Conservation (phyloP, 2,888 invertebrate species). For the Taphrorychus bicolor region DNA sequence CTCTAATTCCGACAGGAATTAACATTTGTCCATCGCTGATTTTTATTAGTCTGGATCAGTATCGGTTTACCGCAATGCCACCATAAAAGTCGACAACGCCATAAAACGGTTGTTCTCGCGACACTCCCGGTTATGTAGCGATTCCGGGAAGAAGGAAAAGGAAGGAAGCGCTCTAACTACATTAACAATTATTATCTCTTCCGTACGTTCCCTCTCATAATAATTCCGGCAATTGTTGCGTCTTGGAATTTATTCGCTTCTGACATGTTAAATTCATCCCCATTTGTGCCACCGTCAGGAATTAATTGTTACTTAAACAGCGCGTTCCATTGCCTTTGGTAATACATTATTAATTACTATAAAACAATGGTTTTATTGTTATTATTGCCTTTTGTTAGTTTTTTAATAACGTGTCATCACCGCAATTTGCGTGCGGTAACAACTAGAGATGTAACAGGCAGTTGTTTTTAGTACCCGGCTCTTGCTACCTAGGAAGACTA, state of each 20-base stretch:
- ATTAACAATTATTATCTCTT: constrained; percentile 41
- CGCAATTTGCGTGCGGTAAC: too few relatives aligned
- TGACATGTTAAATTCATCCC: constrained; percentile 8
- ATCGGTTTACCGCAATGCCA: constrained; percentile 35
- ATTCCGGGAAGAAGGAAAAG: constrained; percentile 35
- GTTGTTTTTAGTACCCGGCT: too few relatives aligned
- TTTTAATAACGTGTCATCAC: too few relatives aligned
- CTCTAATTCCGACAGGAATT: constrained; percentile 27
- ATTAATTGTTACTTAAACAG: neutral
- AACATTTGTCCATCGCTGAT: constrained; percentile 34
- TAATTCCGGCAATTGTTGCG: constrained; percentile 38
- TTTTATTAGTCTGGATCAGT: constrained; percentile 38
- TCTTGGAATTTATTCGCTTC: constrained; percentile 32
- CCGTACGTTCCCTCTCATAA: constrained; percentile 36
- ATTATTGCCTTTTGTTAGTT: too few relatives aligned
- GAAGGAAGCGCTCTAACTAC: constrained; percentile 37
- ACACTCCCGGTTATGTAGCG: constrained; percentile 37
- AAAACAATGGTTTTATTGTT: too few relatives aligned
- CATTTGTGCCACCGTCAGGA: neutral
- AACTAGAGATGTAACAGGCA: too few relatives aligned
- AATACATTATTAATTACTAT: too few relatives aligned
- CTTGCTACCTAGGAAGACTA: too few relatives aligned
- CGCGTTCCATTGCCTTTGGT: too few relatives aligned
- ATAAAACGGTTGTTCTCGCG: constrained; percentile 30
- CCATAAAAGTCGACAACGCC: constrained; percentile 35